Conservation (phyloP, 2,113 vertebrate species). For the Serranochromis macrocephalus region DNA sequence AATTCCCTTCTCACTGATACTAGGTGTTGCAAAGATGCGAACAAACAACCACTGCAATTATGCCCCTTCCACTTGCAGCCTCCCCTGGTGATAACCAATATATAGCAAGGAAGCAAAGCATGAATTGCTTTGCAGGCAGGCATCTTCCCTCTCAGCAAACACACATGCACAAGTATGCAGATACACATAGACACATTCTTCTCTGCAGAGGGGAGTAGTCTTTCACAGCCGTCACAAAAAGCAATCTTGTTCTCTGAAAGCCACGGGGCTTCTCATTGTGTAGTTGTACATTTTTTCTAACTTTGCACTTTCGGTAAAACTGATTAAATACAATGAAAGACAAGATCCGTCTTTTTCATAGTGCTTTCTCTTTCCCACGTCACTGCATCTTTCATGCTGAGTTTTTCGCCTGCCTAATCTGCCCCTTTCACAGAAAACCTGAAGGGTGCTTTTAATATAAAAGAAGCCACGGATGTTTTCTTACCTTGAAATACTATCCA, state of each 20-base stretch:
- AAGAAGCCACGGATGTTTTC: constrained; percentile 3
- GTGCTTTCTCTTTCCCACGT: not conserved
- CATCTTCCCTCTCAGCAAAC: constrained; percentile 37
- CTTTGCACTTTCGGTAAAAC: constrained; percentile 27
- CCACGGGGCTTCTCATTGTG: not conserved
- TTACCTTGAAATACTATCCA: constrained; percentile 65
- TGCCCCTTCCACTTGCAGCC: constrained; percentile 22
- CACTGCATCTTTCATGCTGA: not conserved
- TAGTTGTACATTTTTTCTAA: constrained; percentile 6
- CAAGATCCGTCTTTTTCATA: not conserved
- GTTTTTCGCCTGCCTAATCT: not conserved
- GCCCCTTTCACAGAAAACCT: not conserved
- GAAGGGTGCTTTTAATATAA: not conserved
- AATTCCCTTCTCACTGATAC: not conserved
- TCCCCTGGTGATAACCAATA: constrained; percentile 28
- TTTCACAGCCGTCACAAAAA: not conserved
- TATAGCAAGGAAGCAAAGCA: constrained; percentile 1
- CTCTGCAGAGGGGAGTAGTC: constrained; percentile 6
- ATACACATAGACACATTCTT: constrained; percentile 14
- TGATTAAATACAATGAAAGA: not conserved
- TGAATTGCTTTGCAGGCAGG: constrained; percentile 42
- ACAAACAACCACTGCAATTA: constrained; percentile 52
- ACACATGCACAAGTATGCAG: constrained; percentile 43
- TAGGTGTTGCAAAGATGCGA: not conserved
- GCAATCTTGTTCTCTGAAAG: not conserved